Percentiles rank a stretch among this genome's conserved stretches.
Evolutionary conservation across 2,888 invertebrate species (phyloP).

Genomic region (Clusia tigrina): DNA sequence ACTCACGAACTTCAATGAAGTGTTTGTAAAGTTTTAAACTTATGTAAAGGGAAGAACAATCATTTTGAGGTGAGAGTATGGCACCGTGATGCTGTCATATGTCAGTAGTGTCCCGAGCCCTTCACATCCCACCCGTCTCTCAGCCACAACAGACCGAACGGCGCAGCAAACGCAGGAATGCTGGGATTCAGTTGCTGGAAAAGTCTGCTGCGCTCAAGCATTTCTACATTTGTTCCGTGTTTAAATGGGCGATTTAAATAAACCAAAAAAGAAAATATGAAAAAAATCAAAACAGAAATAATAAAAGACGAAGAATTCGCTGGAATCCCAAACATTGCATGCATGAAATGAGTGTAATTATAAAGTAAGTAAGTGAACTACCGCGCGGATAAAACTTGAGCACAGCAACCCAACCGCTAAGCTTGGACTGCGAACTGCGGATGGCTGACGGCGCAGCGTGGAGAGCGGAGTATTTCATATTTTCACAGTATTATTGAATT

Average conservation of each 20-base stretch:
- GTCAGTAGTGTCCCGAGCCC: too few species aligned
- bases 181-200: slow-evolving; percentile 39
- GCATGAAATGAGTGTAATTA: slow-evolving; percentile 56
- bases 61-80: too few species aligned
- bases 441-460: background rate
- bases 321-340: slow-evolving; percentile 52
- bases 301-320: slow-evolving; percentile 35
- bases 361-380: slow-evolving; percentile 39
- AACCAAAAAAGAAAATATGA: too few species aligned
- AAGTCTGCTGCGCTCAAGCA: slow-evolving; percentile 26
- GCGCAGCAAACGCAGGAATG: too few species aligned
- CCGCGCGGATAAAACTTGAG: background rate
- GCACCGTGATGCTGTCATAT: too few species aligned
- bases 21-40: too few species aligned
- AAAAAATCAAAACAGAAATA: background rate
- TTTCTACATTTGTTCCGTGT: too few species aligned
- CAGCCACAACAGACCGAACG: too few species aligned
- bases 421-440: background rate
- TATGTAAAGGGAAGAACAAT: too few species aligned
- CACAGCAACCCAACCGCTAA: background rate
- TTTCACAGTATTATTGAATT: slow-evolving; percentile 56
- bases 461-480: background rate
- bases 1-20: too few species aligned
- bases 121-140: too few species aligned
- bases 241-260: too few species aligned